These are phyloP conservation scores for Heteromyza rotundicornis DNA, from an alignment of 2,888 invertebrate species.

Conservation along the genomic window DNA sequence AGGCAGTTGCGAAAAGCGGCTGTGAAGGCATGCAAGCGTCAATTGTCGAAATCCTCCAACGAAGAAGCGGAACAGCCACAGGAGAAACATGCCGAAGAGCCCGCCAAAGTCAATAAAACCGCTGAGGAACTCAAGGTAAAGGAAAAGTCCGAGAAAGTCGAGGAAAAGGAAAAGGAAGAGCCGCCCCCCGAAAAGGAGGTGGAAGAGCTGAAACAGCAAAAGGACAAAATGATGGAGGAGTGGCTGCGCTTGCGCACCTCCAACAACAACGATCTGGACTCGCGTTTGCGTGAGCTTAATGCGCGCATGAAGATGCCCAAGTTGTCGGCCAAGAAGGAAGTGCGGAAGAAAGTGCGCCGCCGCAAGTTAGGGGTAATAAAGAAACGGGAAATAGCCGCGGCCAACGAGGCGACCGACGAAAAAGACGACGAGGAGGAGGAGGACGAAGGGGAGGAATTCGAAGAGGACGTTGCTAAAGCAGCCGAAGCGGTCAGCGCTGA, in stretches of 20 bases:
- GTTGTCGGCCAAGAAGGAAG: constrained; percentile 23
- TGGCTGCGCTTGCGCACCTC: constrained; percentile 48
- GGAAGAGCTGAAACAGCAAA: not conserved
- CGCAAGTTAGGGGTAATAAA: constrained; percentile 25
- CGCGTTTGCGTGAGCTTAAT: constrained; percentile 54
- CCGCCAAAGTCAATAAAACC: constrained; percentile 7
- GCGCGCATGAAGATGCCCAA: constrained; percentile 33
- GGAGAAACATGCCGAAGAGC: constrained; percentile 8
- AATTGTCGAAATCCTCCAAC: constrained; percentile 35
- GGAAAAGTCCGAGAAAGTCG: constrained; percentile 25
- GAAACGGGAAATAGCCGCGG: constrained; percentile 23
- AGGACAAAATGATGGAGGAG: constrained; percentile 44
- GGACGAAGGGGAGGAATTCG: constrained; percentile 1
- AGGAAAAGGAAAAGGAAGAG: constrained; percentile 27
- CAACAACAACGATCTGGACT: constrained; percentile 47
- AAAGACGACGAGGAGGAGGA: not conserved
- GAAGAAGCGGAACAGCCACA: constrained; percentile 9
- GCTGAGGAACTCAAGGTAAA: not conserved
- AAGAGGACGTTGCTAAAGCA: not conserved
- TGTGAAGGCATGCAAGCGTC: constrained; percentile 43
- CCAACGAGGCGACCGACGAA: constrained; percentile 1
- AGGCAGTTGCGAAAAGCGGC: constrained; percentile 40
- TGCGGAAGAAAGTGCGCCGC: constrained; percentile 31
- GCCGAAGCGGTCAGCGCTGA: not conserved
- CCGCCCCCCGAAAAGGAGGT: not conserved